A percentile compares a stretch with the other conserved stretches of the same genome.
Conservation (phyloP, 2,888 invertebrate species). For the Tipula unca region DNA sequence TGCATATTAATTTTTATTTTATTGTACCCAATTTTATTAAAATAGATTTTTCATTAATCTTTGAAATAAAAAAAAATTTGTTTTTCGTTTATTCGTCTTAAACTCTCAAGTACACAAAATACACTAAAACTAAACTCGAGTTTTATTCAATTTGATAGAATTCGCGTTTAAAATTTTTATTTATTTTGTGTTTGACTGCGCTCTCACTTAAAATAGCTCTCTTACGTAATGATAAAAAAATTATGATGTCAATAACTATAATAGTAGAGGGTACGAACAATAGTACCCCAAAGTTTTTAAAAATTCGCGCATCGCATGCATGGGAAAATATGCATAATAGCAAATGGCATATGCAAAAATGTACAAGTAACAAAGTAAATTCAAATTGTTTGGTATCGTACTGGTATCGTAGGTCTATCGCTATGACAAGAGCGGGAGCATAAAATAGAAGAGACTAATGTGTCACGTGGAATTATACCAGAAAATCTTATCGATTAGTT, state of each 20-base stretch:
- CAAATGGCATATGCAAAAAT: no score
- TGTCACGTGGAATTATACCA: no score
- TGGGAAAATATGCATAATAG: neutral
- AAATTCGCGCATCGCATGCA: neutral
- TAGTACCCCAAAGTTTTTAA: no score
- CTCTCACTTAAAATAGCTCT: neutral
- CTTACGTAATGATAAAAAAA: neutral
- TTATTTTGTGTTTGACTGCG: neutral
- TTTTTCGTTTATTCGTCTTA: neutral
- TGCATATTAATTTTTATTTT: neutral
- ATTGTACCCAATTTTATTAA: neutral
- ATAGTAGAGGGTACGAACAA: neutral
- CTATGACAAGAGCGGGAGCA: neutral
- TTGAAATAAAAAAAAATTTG: neutral
- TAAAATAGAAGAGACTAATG: neutral
- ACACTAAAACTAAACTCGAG: neutral
- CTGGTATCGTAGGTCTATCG: no score
- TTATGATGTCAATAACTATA: neutral
- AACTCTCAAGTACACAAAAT: neutral
- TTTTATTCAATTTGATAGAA: neutral
- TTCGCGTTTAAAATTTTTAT: neutral
- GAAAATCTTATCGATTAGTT: neutral
- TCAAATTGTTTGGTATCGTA: no score
- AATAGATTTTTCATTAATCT: neutral
- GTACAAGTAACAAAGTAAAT: no score